Evolutionary conservation across 2,113 vertebrate species (phyloP).

Genomic region (Vombatus ursinus): DNA sequence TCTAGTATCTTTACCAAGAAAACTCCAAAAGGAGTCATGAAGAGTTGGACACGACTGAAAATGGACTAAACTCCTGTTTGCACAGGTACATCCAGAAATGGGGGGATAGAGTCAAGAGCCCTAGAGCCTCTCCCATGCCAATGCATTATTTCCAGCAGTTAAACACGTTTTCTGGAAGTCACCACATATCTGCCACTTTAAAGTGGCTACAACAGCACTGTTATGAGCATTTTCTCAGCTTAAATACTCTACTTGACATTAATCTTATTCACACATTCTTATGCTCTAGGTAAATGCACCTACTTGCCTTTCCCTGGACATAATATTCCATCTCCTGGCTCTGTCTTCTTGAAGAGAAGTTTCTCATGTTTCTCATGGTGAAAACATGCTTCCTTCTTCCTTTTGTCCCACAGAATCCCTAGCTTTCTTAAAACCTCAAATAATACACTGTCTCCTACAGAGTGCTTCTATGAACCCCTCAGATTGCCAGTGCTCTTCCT

Average conservation of each 20-base stretch:
- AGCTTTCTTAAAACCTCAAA: background rate
- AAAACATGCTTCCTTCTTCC: background rate
- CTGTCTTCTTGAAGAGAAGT: background rate
- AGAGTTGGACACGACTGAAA: too few species aligned
- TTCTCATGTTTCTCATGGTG: background rate
- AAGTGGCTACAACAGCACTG: background rate
- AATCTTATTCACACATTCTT: background rate
- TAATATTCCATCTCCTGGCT: background rate
- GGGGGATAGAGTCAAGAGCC: background rate
- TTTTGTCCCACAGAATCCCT: background rate
- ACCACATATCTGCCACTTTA: background rate
- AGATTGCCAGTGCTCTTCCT: background rate
- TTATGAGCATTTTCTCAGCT: background rate
- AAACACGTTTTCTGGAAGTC: background rate
- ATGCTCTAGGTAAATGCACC: background rate
- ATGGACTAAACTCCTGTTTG: too few species aligned
- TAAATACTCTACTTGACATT: background rate
- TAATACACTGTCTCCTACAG: background rate
- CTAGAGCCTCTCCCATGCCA: background rate
- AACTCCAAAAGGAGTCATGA: too few species aligned
- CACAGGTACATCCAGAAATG: too few species aligned
- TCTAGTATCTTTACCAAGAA: too few species aligned
- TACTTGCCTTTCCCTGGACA: background rate
- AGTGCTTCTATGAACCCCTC: background rate
- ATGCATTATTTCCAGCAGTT: background rate